Evolutionary conservation across 1,140 invertebrate genomes (phyloP), one percentile per base, ranked within the genome.

Genomic region (Ceratitis capitata): DNA sequence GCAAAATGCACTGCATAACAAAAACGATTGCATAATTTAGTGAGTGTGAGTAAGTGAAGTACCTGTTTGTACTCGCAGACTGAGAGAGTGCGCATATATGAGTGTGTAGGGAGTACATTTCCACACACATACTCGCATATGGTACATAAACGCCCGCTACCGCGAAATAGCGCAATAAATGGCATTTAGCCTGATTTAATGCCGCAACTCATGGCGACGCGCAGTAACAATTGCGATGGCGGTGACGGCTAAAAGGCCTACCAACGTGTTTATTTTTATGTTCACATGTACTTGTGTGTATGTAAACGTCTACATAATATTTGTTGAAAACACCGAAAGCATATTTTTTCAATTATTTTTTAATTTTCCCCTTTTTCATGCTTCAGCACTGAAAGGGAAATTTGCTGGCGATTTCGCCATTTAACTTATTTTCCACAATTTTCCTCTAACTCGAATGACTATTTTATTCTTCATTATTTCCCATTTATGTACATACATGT

Each of bases 1-100:
- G 29, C 7, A 69, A 69, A 69, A 7, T 69, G 61, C 61, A 35
- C 61, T 69, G 61, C 61, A 69, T 69, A 69, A 69, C 61, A 69
- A 69, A 56, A 16, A 6, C 32, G 29, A 35, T 69, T 69, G 61
- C 61, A 69, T 69, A 69, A 69, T 69, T 69, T 69, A 29, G 32
- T 69, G 61, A 69, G 32, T 69, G 32, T 19, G 32, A 9, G 35
- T 53, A 53, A 69, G 61, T 32, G 26, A 19, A 23, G 45, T n/a
- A n/a, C n/a, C n/a, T n/a, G n/a, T n/a, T n/a, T n/a, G n/a, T n/a
- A n/a, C n/a, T n/a, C 51, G 7, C 51, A 56, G 51, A n/a, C 51
- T 2, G 23, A 56, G 16, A 56, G 10, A 1, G 61, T 39, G 5
- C 16, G 29, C 16, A 29, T 32, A 39, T 7, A 23, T 19, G 10